Evolutionary conservation across 2,888 invertebrate genomes (phyloP).

Genomic region (Bugulina stolonifera): DNA sequence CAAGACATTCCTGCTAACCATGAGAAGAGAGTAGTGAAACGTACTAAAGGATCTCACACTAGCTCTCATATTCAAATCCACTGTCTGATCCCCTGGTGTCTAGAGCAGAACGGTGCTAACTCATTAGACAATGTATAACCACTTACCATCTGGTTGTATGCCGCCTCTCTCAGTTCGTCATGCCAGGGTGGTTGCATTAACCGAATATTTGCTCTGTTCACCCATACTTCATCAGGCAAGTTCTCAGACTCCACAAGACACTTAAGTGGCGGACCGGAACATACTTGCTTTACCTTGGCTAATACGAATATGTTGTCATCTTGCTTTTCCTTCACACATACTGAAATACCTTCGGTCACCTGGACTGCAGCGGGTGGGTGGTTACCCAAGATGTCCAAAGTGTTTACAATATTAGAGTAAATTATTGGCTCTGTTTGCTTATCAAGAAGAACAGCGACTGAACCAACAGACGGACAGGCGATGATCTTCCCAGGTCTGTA

Average conservation of each 20-base stretch:
- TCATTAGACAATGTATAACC: too few relatives aligned
- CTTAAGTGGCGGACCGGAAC: not conserved
- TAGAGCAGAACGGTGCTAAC: too few relatives aligned
- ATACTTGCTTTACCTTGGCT: not conserved
- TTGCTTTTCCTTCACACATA: constrained; percentile 9
- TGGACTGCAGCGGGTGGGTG: constrained; percentile 9
- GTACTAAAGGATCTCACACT: too few relatives aligned
- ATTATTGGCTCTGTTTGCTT: not conserved
- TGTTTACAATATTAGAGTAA: not conserved
- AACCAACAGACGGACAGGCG: constrained; percentile 6
- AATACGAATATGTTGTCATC: constrained; percentile 19
- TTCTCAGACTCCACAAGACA: constrained; percentile 11
- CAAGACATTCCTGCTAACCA: too few relatives aligned
- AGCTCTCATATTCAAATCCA: too few relatives aligned
- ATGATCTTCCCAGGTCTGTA: constrained; percentile 12
- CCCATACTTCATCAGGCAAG: constrained; percentile 54
- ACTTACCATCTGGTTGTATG: constrained; percentile 31
- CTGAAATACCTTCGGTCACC: not conserved
- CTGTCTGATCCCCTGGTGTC: too few relatives aligned
- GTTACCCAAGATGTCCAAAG: constrained; percentile 5
- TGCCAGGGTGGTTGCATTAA: constrained; percentile 91
- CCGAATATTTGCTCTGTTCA: constrained; percentile 82
- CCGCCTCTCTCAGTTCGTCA: constrained; percentile 68
- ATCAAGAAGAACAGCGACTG: constrained; percentile 9
- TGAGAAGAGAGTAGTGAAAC: too few relatives aligned